These are phyloP conservation scores for Lepidostoma basale DNA, from an alignment of 1,140 invertebrate genomes.

Conservation along the genomic window DNA sequence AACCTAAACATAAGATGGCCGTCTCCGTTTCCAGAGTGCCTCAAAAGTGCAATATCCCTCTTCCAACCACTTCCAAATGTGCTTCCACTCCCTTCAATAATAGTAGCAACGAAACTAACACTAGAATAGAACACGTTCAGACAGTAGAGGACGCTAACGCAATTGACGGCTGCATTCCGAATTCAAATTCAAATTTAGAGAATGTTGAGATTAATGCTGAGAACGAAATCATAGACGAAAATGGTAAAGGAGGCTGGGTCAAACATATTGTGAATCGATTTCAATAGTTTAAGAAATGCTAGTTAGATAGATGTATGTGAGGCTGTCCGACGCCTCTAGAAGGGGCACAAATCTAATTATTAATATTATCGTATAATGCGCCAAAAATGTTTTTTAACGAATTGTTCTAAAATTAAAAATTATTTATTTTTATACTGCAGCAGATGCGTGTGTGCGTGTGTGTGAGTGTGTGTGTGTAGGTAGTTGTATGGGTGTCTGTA, in stretches of 20 bases:
- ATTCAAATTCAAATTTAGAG: neutral
- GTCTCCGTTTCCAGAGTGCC: conserved; percentile 5
- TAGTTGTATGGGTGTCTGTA: too few relatives aligned
- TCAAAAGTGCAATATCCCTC: conserved; percentile 39
- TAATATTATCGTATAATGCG: too few relatives aligned
- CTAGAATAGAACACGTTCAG: neutral
- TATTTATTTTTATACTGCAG: too few relatives aligned
- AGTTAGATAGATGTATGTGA: too few relatives aligned
- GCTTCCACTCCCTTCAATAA: neutral
- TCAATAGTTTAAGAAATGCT: too few relatives aligned
- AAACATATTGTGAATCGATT: conserved; percentile 62
- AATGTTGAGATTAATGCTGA: neutral
- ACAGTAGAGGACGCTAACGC: neutral
- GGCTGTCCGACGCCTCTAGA: too few relatives aligned
- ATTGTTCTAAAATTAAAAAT: too few relatives aligned
- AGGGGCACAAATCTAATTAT: too few relatives aligned
- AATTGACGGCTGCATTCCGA: neutral
- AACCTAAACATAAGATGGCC: conserved; percentile 23
- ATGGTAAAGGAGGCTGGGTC: conserved; percentile 57
- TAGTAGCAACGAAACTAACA: neutral
- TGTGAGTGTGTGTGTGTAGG: too few relatives aligned
- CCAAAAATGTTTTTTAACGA: too few relatives aligned
- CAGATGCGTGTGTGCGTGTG: too few relatives aligned
- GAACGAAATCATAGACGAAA: conserved; percentile 43
- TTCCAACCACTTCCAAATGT: neutral